Evolutionary conservation across 1,140 invertebrate genomes (phyloP), one percentile per base, ranked within the genome.

Genomic region (Holcopasites calliopsidis): DNA sequence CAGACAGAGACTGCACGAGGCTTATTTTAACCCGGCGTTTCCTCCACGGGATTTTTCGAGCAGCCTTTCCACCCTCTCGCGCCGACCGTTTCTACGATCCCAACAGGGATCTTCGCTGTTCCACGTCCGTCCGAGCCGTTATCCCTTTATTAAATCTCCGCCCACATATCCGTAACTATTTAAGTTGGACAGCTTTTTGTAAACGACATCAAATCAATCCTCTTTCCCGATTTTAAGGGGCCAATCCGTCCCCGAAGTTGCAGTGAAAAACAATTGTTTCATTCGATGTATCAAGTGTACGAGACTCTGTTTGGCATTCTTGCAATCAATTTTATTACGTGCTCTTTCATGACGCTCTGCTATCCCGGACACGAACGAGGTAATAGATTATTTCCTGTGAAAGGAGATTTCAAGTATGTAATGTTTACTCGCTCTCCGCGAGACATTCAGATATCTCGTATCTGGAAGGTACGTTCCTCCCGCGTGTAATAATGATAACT

Each of bases 371-470:
- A 47, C 26, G 49, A 61, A 44, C 40, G 26, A 18, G 35, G 35
- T 35, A 18, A 31, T 61, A 47, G 55, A 60, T 58, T 50, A 49
- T 33, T 77, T 81, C 79, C 79, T 74, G 38, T 44, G 18, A 54
- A 47, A 18, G 50, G 47, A 65, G 16, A 77, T 77, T 82, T 54
- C 49, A 28, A 55, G 40, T 44, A 31, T 18, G n/a, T n/a, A 21
- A 21, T 58, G 64, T 76, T 82, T 62, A 55, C 26, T 57, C 38
- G 66, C n/a, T n/a, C n/a, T n/a, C n/a, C n/a, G n/a, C n/a, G n/a
- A n/a, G n/a, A n/a, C n/a, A n/a, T n/a, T n/a, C n/a, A n/a, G 62
- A 71, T 79, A 82, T 55, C 68, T 42, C 49, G 31, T 82, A 83
- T 82, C 81, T 75, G n/a, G 35, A 47, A 79, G 68, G 70, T 33